phyloP scores from a whole-genome alignment of 1,140 invertebrate species.

The Macrotrachela quadricornifera region DNA sequence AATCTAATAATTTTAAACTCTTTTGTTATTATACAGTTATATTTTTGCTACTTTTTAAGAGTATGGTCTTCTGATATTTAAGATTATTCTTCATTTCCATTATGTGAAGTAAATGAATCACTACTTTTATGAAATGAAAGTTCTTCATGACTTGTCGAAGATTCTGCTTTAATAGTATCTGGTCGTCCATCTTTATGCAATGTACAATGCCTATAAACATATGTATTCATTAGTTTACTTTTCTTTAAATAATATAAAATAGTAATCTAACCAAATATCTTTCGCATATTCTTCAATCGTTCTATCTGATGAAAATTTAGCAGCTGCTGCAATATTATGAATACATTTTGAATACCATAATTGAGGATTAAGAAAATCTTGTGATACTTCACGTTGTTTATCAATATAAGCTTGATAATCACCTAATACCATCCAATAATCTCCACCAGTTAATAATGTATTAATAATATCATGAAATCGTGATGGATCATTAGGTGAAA shows the following conservation, averaged over 20 bases:
- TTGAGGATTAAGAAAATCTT: conserved; percentile 33
- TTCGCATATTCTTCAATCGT: conserved; percentile 85
- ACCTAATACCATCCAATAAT: conserved; percentile 47
- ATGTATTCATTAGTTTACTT: too few relatives aligned
- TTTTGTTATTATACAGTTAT: too few relatives aligned
- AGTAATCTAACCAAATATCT: conserved; percentile 69
- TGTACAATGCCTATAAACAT: too few relatives aligned
- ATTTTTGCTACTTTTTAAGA: too few relatives aligned
- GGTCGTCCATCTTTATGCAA: too few relatives aligned
- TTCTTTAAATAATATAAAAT: conserved; percentile 38
- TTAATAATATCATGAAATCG: conserved; percentile 71
- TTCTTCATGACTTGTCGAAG: too few relatives aligned
- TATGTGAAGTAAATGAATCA: too few relatives aligned
- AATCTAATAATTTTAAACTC: too few relatives aligned
- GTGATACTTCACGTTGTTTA: conserved; percentile 58
- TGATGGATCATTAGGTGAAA: conserved; percentile 69
- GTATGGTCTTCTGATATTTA: too few relatives aligned
- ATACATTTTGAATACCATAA: not conserved
- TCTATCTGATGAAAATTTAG: conserved; percentile 84
- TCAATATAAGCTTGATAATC: conserved; percentile 85
- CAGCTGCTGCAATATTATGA: conserved; percentile 47
- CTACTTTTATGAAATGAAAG: too few relatives aligned
- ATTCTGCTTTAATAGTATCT: too few relatives aligned
- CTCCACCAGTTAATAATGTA: conserved; percentile 60
- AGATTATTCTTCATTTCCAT: too few relatives aligned